phyloP scores from a whole-genome alignment of 2,113 vertebrate genomes.

The Merops nubicus region DNA sequence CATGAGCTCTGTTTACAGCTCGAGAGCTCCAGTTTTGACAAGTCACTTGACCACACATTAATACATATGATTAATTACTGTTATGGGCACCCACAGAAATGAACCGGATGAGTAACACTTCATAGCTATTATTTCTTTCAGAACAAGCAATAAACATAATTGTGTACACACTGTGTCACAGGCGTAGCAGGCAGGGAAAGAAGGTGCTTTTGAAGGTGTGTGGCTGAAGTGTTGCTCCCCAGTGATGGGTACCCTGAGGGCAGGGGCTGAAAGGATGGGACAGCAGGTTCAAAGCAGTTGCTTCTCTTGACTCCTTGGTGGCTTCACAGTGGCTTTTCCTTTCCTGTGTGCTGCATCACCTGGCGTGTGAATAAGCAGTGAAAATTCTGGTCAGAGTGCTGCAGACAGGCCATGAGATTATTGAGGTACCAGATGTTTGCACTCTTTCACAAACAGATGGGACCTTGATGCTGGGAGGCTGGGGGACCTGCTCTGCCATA shows the following conservation, averaged over 20 bases:
- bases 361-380: background rate
- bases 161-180: background rate
- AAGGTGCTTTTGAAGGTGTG: background rate
- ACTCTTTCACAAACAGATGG: background rate
- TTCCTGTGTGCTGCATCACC: background rate
- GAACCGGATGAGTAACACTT: background rate
- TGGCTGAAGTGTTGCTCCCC: accelerated
- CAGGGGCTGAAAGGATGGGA: accelerated
- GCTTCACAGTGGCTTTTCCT: too few species aligned
- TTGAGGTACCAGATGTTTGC: accelerated
- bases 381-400: accelerated
- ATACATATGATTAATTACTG: constrained; percentile 18
- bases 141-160: background rate
- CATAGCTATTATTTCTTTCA: background rate
- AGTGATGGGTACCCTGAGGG: background rate
- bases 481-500: background rate
- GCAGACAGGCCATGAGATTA: accelerated
- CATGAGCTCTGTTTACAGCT: background rate
- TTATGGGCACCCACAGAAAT: background rate
- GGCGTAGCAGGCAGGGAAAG: background rate
- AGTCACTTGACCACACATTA: constrained; percentile 26
- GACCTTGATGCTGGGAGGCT: accelerated
- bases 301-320: background rate
- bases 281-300: background rate
- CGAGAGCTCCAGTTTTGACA: background rate